Conservation (phyloP, 2,888 invertebrate species). For the Aphidoletes aphidimyza region DNA sequence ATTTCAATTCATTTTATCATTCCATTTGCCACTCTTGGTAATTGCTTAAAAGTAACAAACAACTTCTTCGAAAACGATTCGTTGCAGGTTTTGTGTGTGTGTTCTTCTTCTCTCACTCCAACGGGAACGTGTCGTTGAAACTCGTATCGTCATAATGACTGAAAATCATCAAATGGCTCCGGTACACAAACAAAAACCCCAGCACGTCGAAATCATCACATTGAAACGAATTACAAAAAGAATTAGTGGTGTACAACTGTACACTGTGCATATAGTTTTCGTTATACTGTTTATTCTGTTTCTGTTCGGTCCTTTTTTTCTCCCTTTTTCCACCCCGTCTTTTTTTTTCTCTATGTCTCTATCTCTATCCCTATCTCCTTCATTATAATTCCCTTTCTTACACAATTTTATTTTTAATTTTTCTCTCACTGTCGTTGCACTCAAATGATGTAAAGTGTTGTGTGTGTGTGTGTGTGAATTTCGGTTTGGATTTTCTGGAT, state of each 20-base stretch:
- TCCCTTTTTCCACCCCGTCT: background rate
- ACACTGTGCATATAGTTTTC: too few species aligned
- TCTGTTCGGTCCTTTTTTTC: background rate
- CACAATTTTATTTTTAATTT: conserved; percentile 16
- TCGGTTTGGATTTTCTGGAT: conserved; percentile 37
- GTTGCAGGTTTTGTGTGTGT: too few species aligned
- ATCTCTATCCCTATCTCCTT: too few species aligned
- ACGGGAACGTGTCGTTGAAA: conserved; percentile 23
- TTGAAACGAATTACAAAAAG: background rate
- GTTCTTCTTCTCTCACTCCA: too few species aligned
- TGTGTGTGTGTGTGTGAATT: background rate
- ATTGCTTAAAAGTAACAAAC: conserved; percentile 6
- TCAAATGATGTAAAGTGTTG: conserved; percentile 47
- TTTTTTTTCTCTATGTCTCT: background rate
- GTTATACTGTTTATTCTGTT: too few species aligned
- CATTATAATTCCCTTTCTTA: background rate
- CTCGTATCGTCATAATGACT: background rate
- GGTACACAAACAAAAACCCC: background rate
- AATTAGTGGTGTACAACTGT: too few species aligned
- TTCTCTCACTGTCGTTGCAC: background rate
- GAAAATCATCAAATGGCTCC: background rate
- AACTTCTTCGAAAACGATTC: background rate
- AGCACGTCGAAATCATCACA: background rate
- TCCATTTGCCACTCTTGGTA: too few species aligned
- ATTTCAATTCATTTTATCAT: too few species aligned